Evolutionary conservation across 2,888 invertebrate species (phyloP).

Genomic region (Drosophila algonquin): DNA sequence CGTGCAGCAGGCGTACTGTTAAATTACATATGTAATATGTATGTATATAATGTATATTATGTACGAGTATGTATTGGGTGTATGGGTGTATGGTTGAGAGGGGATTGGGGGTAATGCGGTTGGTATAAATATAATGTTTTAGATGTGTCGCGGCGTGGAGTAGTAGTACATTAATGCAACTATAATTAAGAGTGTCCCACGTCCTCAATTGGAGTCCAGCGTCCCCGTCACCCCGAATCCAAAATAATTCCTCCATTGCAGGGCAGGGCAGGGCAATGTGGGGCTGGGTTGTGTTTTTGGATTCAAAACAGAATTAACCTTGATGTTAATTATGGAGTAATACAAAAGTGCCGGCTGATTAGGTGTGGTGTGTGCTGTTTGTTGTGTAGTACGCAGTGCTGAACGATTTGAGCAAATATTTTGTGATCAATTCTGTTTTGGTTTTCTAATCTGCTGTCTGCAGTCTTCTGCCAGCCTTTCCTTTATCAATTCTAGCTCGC

Average conservation of each 20-base stretch:
- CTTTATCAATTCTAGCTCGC: neutral
- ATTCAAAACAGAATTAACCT: constrained; percentile 14
- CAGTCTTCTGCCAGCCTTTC: neutral
- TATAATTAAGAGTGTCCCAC: constrained; percentile 33
- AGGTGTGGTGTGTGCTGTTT: neutral
- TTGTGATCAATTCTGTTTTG: neutral
- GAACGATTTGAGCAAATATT: neutral
- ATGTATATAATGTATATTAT: constrained; percentile 55
- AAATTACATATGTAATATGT: constrained; percentile 56
- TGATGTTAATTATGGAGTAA: neutral
- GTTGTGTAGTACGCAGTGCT: neutral
- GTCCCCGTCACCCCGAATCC: neutral
- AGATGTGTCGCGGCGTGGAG: constrained; percentile 45
- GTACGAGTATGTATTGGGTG: constrained; percentile 44
- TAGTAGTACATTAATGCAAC: constrained; percentile 23
- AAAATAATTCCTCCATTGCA: neutral
- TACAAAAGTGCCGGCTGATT: neutral
- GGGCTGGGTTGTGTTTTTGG: neutral
- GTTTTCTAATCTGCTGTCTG: neutral
- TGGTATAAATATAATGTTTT: constrained; percentile 47
- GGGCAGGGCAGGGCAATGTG: neutral
- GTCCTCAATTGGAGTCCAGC: constrained; percentile 1
- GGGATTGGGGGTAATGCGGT: constrained; percentile 4
- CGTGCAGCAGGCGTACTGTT: constrained; percentile 51
- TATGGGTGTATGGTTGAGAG: constrained; percentile 40